These are phyloP conservation scores for Drosophila varians DNA, from an alignment of 1,140 invertebrate species.

Conservation along the genomic window DNA sequence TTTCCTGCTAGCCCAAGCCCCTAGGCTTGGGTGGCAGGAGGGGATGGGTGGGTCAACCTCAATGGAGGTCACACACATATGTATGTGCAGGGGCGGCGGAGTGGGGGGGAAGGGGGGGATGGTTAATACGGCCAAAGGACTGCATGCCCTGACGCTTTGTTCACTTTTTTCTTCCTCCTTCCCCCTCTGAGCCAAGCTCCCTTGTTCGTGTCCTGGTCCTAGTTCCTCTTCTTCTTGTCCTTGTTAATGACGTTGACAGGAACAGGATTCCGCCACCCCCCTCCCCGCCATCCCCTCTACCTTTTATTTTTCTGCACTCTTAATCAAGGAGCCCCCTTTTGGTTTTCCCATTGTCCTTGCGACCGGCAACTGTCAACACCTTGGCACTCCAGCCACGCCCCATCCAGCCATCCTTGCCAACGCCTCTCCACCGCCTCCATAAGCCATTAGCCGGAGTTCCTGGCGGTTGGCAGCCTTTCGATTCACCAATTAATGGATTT, in stretches of 20 bases:
- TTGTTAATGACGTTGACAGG: slow-evolving; percentile 81
- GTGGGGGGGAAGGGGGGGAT: neutral
- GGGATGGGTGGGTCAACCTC: slow-evolving; percentile 23
- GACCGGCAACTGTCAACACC: slow-evolving; percentile 43
- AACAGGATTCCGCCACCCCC: slow-evolving; percentile 16
- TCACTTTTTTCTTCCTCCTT: slow-evolving; percentile 2
- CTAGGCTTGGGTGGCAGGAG: slow-evolving; percentile 33
- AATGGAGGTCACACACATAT: slow-evolving; percentile 36
- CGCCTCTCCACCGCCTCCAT: neutral
- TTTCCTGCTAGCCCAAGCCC: slow-evolving; percentile 59
- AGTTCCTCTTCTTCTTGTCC: slow-evolving; percentile 2
- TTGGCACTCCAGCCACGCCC: neutral
- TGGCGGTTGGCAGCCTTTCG: neutral
- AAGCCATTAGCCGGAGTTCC: slow-evolving; percentile 12
- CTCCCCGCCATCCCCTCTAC: no score
- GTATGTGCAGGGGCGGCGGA: neutral
- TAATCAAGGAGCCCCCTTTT: slow-evolving; percentile 39
- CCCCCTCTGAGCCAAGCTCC: neutral
- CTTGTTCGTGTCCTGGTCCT: slow-evolving; percentile 6
- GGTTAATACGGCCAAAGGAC: slow-evolving; percentile 22
- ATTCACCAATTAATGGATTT: neutral
- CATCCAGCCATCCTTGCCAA: neutral
- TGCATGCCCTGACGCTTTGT: slow-evolving; percentile 38
- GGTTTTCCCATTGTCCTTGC: slow-evolving; percentile 3
- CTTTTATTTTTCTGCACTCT: slow-evolving; percentile 28